These are phyloP conservation scores for Nyctereutes procyonoides DNA, from an alignment of 2,113 vertebrate genomes.

Conservation along the genomic window DNA sequence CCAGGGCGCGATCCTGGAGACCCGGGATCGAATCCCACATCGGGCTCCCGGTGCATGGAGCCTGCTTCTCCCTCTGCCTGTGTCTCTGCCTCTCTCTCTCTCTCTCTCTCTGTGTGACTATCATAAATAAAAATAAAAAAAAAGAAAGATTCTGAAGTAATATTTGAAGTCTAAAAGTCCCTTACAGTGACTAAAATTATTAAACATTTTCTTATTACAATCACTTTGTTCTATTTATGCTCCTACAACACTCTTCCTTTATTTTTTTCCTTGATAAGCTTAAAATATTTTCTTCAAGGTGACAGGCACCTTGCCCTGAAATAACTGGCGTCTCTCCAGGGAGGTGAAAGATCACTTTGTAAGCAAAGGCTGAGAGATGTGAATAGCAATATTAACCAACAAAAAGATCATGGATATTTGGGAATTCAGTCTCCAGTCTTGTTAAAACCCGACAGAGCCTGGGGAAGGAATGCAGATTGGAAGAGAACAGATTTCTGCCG, in stretches of 20 bases:
- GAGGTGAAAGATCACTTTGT: constrained; percentile 63
- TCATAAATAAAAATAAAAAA: too few species aligned
- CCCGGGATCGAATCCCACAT: too few species aligned
- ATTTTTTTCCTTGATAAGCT: constrained; percentile 44
- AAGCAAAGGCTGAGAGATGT: constrained; percentile 69
- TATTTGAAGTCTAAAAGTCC: background rate
- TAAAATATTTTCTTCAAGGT: constrained; percentile 70
- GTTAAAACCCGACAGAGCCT: constrained; percentile 49
- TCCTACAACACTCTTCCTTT: background rate
- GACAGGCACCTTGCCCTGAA: constrained; percentile 59
- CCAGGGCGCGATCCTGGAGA: too few species aligned
- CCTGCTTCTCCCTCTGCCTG: too few species aligned
- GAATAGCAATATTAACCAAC: constrained; percentile 60
- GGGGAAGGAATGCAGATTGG: constrained; percentile 44
- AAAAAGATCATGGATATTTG: constrained; percentile 46
- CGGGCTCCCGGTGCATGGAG: too few species aligned
- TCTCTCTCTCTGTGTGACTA: too few species aligned
- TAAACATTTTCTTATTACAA: background rate
- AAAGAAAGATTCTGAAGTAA: background rate
- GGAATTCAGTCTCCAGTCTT: constrained; percentile 54
- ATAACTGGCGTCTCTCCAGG: constrained; percentile 33
- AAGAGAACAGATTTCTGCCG: constrained; percentile 42
- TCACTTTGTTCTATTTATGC: background rate
- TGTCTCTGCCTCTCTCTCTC: too few species aligned
- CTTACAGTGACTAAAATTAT: background rate